phyloP scores from a whole-genome alignment of 2,888 invertebrate genomes.

The Ichneumoninae sp. region DNA sequence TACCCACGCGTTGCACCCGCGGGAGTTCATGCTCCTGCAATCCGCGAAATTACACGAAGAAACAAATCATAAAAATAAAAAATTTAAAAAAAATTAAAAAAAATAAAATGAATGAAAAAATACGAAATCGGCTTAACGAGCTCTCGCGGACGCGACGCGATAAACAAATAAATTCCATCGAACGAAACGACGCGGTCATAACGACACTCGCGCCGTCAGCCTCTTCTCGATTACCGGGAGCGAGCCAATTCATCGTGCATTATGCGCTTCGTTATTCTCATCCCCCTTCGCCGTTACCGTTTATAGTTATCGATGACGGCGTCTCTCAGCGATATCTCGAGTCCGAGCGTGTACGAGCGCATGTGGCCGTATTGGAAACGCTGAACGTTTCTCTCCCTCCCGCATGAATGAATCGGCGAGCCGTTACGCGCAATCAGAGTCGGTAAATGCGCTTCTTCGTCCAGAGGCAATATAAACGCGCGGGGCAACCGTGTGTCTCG shows the following conservation, averaged over 20 bases:
- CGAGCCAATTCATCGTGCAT: slow-evolving; percentile 21
- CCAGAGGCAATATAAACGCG: background rate
- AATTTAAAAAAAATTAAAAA: background rate
- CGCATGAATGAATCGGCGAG: slow-evolving; percentile 68
- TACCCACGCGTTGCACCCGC: slow-evolving; percentile 42
- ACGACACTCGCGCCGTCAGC: slow-evolving; percentile 21
- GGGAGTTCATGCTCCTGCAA: background rate
- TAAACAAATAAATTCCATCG: slow-evolving; percentile 7
- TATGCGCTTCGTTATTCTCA: slow-evolving; percentile 12
- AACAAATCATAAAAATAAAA: background rate
- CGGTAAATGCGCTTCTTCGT: slow-evolving; percentile 62
- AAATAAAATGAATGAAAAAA: background rate
- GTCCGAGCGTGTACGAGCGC: background rate
- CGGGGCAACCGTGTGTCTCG: background rate
- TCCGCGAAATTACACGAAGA: slow-evolving; percentile 7
- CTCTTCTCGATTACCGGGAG: slow-evolving; percentile 24
- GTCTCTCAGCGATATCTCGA: slow-evolving; percentile 29
- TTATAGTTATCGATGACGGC: slow-evolving; percentile 61
- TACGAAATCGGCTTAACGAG: background rate
- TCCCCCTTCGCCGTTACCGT: slow-evolving; percentile 34
- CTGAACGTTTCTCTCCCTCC: slow-evolving; percentile 51
- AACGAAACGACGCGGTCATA: slow-evolving; percentile 17
- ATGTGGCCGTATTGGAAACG: background rate
- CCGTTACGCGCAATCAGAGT: slow-evolving; percentile 67
- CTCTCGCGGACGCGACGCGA: background rate